Conservation (phyloP, 2,888 invertebrate species). For the Crematogaster levior region DNA sequence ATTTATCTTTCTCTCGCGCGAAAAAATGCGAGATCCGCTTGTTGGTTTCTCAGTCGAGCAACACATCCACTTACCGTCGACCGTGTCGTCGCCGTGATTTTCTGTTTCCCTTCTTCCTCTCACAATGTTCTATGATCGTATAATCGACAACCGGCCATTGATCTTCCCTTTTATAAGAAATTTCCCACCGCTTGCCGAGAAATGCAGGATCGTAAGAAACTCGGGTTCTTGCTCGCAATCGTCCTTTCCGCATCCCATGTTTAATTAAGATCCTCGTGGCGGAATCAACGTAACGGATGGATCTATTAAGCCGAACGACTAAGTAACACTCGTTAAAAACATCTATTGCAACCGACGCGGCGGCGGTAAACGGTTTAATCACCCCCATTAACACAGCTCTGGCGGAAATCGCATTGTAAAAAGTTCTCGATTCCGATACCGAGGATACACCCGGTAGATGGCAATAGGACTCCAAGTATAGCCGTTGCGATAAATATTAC, state of each 20-base stretch:
- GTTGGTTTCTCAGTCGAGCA: conserved; percentile 42
- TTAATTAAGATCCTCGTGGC: conserved; percentile 34
- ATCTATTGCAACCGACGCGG: conserved; percentile 24
- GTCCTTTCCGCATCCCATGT: conserved; percentile 27
- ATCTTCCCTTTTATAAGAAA: conserved; percentile 25
- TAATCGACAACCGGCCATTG: conserved; percentile 28
- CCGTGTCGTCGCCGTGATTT: not conserved
- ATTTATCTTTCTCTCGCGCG: conserved; percentile 39
- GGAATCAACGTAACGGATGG: conserved; percentile 14
- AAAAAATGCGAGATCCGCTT: conserved; percentile 56
- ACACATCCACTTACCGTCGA: conserved; percentile 57
- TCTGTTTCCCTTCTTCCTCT: not conserved
- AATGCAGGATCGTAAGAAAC: conserved; percentile 4
- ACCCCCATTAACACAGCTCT: conserved; percentile 24
- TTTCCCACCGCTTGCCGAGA: not conserved
- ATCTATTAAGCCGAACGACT: conserved; percentile 36
- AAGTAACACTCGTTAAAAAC: conserved; percentile 30
- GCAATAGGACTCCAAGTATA: conserved; percentile 64
- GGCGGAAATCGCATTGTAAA: conserved; percentile 12
- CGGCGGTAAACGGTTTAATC: conserved; percentile 26
- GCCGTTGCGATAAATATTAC: conserved; percentile 34
- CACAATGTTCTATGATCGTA: not conserved
- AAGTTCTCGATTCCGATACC: conserved; percentile 5
- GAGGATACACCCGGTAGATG: conserved; percentile 66
- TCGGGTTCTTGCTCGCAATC: conserved; percentile 26